A percentile compares a stretch with the other conserved stretches of the same genome.
Conservation (phyloP, 2,888 invertebrate genomes). For the Polietes domitor region DNA sequence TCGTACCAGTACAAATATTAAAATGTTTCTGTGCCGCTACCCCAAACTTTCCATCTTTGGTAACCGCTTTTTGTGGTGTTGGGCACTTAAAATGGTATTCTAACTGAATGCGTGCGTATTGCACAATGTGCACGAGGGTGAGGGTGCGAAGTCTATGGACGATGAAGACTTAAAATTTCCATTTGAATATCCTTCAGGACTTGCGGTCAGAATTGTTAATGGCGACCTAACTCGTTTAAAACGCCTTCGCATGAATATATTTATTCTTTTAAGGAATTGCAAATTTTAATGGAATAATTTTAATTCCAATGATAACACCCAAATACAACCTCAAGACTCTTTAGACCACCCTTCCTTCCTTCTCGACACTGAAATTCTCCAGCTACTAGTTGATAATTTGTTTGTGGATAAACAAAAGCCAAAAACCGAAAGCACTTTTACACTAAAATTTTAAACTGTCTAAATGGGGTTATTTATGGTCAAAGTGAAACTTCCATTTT, state of each 20-base stretch:
- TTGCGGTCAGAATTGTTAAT: too few relatives aligned
- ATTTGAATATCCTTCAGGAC: too few relatives aligned
- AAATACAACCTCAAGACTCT: not conserved
- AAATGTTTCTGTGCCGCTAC: not conserved
- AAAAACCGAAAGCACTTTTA: slow-evolving; percentile 12
- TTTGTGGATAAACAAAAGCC: not conserved
- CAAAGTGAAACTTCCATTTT: not conserved
- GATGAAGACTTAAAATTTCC: too few relatives aligned
- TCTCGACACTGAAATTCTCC: not conserved
- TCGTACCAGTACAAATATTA: not conserved
- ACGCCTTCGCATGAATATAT: too few relatives aligned
- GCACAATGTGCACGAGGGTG: not conserved
- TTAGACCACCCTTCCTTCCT: not conserved
- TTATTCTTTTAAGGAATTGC: too few relatives aligned
- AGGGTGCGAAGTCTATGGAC: not conserved
- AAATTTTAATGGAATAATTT: too few relatives aligned
- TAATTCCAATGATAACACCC: too few relatives aligned
- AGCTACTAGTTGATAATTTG: slow-evolving; percentile 11
- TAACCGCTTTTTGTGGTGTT: not conserved
- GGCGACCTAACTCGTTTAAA: too few relatives aligned
- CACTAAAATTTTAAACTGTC: slow-evolving; percentile 31
- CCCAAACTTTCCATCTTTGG: not conserved
- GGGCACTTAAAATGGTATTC: slow-evolving; percentile 1
- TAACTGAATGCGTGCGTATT: not conserved
- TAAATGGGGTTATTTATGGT: slow-evolving; percentile 17